Percentiles rank a stretch among this genome's conserved stretches.
Conservation (phyloP, 1,140 invertebrate species). For the Musca domestica region DNA sequence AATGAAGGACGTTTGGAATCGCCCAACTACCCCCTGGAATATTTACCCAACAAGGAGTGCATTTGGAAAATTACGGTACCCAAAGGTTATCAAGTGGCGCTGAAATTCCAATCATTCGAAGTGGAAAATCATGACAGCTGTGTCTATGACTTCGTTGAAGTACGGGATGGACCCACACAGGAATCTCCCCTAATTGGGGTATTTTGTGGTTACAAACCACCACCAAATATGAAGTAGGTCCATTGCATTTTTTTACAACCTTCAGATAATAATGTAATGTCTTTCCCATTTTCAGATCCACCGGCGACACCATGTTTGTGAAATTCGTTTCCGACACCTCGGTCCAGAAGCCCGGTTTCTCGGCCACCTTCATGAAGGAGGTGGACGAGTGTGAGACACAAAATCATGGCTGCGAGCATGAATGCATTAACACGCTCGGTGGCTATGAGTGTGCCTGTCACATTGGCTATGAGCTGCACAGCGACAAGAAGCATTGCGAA, state of each 20-base stretch:
- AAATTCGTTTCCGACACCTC: constrained; percentile 98
- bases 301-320: constrained; percentile 84
- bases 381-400: constrained; percentile 85
- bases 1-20: constrained; percentile 83
- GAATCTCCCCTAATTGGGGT: constrained; percentile 85
- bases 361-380: constrained; percentile 92
- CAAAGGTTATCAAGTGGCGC: constrained; percentile 78
- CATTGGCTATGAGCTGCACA: constrained; percentile 93
- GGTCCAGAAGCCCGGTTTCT: constrained; percentile 95
- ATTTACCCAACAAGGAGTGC: constrained; percentile 93
- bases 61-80: constrained; percentile 93
- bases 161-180: constrained; percentile 72
- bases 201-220: constrained; percentile 94
- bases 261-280: constrained; percentile 1
- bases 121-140: constrained; percentile 98
- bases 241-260: too few relatives aligned
- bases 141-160: constrained; percentile 94
- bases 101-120: constrained; percentile 80
- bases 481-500: constrained; percentile 96
- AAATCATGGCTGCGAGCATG: constrained; percentile 93
- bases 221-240: constrained; percentile 74
- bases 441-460: constrained; percentile 93
- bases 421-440: constrained; percentile 93
- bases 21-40: constrained; percentile 98
- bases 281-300: constrained; percentile 66